Percentiles rank a stretch among this genome's conserved stretches.
Evolutionary conservation across 2,888 invertebrate species (phyloP).

Genomic region (Neoscelio sp.): DNA sequence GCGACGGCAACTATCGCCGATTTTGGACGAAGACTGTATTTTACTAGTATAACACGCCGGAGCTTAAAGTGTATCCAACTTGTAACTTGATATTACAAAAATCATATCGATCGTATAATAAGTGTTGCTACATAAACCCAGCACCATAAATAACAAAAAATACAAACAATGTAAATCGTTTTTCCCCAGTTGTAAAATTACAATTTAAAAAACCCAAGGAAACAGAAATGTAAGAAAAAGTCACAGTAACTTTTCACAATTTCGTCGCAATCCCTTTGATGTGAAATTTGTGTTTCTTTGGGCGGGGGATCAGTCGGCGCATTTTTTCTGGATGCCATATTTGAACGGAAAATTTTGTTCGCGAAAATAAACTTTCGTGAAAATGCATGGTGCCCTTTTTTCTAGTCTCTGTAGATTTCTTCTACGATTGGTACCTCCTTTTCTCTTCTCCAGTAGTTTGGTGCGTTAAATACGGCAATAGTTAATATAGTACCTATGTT

Average conservation of each 20-base stretch:
- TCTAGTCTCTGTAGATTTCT: conserved; percentile 76
- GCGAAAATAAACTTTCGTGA: not conserved
- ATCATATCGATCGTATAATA: conserved; percentile 69
- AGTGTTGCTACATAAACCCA: conserved; percentile 65
- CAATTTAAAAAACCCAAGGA: not conserved
- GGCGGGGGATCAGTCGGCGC: not conserved
- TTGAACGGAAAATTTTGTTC: conserved; percentile 30
- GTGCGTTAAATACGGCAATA: conserved; percentile 40
- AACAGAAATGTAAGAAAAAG: not conserved
- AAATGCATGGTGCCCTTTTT: conserved; percentile 67
- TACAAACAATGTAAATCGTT: conserved; percentile 11
- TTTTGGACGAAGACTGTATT: conserved; percentile 53
- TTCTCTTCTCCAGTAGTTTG: conserved; percentile 43
- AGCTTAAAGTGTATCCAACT: conserved; percentile 65
- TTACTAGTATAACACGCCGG: conserved; percentile 49
- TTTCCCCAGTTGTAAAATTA: not conserved
- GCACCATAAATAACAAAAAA: conserved; percentile 44
- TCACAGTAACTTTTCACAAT: no score
- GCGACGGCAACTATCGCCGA: conserved; percentile 4
- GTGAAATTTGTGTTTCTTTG: no score
- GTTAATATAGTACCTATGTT: conserved; percentile 44
- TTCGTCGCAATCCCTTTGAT: not conserved
- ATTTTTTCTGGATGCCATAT: no score
- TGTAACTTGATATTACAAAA: conserved; percentile 68
- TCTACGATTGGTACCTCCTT: conserved; percentile 38